A percentile compares a stretch with the other conserved stretches of the same genome.
Evolutionary conservation across 1,140 invertebrate genomes (phyloP).

Genomic region (Globodera rostochiensis): DNA sequence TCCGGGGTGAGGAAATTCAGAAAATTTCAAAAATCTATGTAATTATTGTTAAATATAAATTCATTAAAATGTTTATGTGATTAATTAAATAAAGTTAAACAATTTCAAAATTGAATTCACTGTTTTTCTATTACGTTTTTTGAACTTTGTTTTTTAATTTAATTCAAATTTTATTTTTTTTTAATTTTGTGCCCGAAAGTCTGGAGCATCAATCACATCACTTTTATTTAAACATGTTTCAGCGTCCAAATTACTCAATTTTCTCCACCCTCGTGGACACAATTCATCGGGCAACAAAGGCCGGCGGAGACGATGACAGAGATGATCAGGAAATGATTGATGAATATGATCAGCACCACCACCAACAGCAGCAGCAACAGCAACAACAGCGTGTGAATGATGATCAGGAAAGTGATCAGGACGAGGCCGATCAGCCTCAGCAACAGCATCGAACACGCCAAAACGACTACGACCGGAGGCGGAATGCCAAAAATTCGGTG

Average conservation of each 20-base stretch:
- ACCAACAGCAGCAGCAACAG: not conserved
- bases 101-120: no score
- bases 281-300: constrained; percentile 44
- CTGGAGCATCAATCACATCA: no score
- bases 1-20: not conserved
- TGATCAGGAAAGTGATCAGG: not conserved
- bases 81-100: no score
- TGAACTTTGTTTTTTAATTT: not conserved
- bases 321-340: constrained; percentile 3
- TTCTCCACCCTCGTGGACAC: constrained; percentile 62
- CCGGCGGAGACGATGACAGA: not conserved
- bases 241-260: constrained; percentile 59
- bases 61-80: not conserved
- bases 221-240: constrained; percentile 30
- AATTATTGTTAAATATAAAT: not conserved
- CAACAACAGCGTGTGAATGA: not conserved
- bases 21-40: not conserved
- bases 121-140: no score
- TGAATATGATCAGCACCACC: not conserved
- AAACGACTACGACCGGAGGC: no score
- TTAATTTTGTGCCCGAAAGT: no score
- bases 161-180: not conserved
- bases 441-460: not conserved
- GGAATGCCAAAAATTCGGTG: not conserved
- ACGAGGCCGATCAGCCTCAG: no score